These are phyloP conservation scores for Timema cristinae DNA, from an alignment of 2,888 invertebrate species.

Conservation along the genomic window DNA sequence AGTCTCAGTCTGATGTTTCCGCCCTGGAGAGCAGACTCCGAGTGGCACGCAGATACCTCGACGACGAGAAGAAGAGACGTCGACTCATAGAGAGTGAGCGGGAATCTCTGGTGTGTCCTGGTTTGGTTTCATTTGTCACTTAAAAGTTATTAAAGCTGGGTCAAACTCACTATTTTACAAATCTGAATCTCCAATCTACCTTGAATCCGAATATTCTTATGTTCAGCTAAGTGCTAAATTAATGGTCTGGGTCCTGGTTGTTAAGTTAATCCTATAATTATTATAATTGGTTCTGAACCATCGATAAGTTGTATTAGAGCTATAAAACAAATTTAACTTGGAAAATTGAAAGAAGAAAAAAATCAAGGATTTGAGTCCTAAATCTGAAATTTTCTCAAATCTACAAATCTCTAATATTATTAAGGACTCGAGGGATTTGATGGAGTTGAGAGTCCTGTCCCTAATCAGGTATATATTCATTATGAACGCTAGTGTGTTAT, in stretches of 20 bases:
- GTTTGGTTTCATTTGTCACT: too few species aligned
- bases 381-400: background rate
- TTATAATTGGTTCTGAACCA: too few species aligned
- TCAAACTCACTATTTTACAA: background rate
- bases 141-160: slow-evolving; percentile 21
- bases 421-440: too few species aligned
- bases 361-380: background rate
- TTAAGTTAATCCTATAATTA: too few species aligned
- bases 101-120: slow-evolving; percentile 51
- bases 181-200: too few species aligned
- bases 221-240: too few species aligned
- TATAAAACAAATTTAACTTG: too few species aligned
- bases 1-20: slow-evolving; percentile 64
- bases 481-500: background rate
- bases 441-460: background rate
- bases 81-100: slow-evolving; percentile 67
- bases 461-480: slow-evolving; percentile 7
- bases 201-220: too few species aligned
- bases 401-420: too few species aligned
- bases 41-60: slow-evolving; percentile 74
- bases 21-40: slow-evolving; percentile 76
- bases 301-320: too few species aligned
- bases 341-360: background rate
- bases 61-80: slow-evolving; percentile 70
- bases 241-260: too few species aligned